Evolutionary conservation across 2,797 vertebrate species (phyloP), one percentile per base, ranked within the genome.

Genomic region (Ptychadena robeensis): DNA sequence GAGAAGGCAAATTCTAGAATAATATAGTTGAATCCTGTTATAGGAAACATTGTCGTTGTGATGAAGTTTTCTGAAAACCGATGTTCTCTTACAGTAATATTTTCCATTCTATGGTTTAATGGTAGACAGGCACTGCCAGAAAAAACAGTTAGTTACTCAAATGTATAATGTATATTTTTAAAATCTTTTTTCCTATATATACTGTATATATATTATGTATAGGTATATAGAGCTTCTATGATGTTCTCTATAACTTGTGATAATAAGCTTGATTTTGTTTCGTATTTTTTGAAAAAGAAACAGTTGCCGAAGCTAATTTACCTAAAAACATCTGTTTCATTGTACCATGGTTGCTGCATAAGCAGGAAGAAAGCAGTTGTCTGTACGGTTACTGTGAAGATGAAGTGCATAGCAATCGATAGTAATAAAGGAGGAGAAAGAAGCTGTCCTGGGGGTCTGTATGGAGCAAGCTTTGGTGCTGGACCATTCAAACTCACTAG

Each of bases 341-440:
- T 69, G 30, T 91, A 93, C 92, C 93, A 93, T 30, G 92, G 87
- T 84, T 94, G 93, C 82, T 88, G 87, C 78, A 89, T 91, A 78
- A 94, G 89, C 0, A 66, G 67, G 3, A 92, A 69, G 83, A 93
- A 94, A 28, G 82, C 90, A 5, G 80, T 89, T 65, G 87, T 27
- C 59, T 90, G 91, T 40, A 88, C 53, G 2, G 70, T 40, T 35
- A 84, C 30, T 3, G 85, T 88, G 32, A 93, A 90, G 57, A 86
- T 86, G 14, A 80, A 34, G 0, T 92, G 91, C 81, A 92, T 61
- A 48, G 87, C 37, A 18, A 93, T 18, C 0, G 92, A 94, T 8
- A 93, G 89, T 61, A 93, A 87, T 83, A 93, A 61, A 0, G 90
- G 87, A 0, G 93, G 92, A 18, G 92, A 93, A 9, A 91, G 71